Base-by-base conservation (phyloP, 2,888 invertebrate genomes). In the Leptinotarsa juncta region DNA sequence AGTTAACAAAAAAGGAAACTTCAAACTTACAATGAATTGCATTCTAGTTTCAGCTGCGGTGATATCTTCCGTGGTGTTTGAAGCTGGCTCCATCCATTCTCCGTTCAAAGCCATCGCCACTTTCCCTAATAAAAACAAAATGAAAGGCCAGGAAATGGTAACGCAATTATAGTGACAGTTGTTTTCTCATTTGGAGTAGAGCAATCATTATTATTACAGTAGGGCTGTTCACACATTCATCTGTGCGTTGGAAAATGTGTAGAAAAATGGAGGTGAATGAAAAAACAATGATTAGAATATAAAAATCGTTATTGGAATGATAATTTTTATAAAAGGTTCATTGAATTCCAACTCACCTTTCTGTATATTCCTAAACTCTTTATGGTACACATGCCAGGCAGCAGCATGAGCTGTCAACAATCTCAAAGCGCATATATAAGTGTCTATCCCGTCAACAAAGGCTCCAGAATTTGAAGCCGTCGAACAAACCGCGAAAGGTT, bases 351-450 rank as follows among this genome's bases (percentile, higher is more conserved):
- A 60, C 57, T 67, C 60, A 78, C 81, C 82, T 74, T 90, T 88
- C 83, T 92, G 92, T 2, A 77, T 82, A 0, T 88, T 79, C 73
- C 90, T 89, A 85, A 91, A 93, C 15, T 90, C 88, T 4, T 89
- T 86, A 67, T 92, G 84, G 79, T 91, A 93, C 82, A 92, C 84
- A 7, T 89, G 88, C 82, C 92, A 94, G 0, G 90, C 91, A 82
- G 87, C 89, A 0, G 90, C 93, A 81, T 94, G 94, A 0, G 94
- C 92, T 65, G 90, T 84, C 14, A 94, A 86, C 51, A 93, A 86
- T 74, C 91, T 92, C 81, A 92, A 92, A 0, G 88, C 91, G 69
- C 92, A 92, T 78, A 90, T 80, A 82, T 94, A 94, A 77, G 90
- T 90, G 10, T 89, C 90, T 50, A 90, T 84, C 0, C 92, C 92